These are phyloP conservation scores for Dipodomys ordii DNA, from an alignment of 2,113 vertebrate genomes.

Conservation along the genomic window DNA sequence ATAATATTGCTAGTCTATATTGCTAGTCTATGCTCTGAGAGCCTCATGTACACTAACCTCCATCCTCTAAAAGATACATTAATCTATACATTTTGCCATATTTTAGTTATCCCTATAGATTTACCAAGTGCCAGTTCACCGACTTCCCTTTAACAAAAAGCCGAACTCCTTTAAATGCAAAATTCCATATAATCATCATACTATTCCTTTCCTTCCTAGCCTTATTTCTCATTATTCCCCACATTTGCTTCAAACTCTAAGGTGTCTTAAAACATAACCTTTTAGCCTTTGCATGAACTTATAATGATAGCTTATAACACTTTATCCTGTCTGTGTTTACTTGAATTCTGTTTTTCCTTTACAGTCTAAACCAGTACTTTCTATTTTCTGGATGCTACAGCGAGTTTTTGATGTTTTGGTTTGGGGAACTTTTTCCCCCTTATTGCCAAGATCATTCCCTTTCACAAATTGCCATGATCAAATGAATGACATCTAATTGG, in stretches of 20 bases:
- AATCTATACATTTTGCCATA: not conserved
- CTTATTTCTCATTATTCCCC: not conserved
- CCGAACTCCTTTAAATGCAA: not conserved
- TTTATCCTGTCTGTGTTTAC: not conserved
- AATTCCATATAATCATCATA: not conserved
- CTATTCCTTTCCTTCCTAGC: not conserved
- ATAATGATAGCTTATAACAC: not conserved
- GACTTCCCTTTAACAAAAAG: not conserved
- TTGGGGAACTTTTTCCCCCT: not conserved
- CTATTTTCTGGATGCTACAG: not conserved
- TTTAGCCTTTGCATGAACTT: not conserved
- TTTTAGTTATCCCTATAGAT: constrained; percentile 41
- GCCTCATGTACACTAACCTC: not conserved
- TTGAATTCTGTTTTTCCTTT: constrained; percentile 31
- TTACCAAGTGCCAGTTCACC: not conserved
- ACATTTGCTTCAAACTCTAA: not conserved
- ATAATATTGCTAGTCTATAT: not conserved
- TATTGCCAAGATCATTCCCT: not conserved
- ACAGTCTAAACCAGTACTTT: constrained; percentile 5
- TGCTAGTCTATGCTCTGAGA: not conserved
- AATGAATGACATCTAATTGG: not conserved
- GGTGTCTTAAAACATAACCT: not conserved
- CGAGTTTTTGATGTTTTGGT: not conserved
- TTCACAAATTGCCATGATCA: not conserved
- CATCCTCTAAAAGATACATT: not conserved